Evolutionary conservation across 2,888 invertebrate species (phyloP).

Genomic region (Sussaba pulchella): DNA sequence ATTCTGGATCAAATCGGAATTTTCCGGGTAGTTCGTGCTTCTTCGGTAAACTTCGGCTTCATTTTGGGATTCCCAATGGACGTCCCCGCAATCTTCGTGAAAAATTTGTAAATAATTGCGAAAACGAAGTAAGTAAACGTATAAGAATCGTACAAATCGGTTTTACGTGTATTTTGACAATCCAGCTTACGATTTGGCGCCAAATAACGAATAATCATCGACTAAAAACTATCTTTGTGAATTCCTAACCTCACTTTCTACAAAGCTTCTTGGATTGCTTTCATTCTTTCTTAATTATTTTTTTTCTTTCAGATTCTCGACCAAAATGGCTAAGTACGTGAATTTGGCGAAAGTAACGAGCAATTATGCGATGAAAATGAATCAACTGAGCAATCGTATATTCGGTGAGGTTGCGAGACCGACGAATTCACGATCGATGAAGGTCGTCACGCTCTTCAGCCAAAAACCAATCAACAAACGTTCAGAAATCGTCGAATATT

Average conservation of each 20-base stretch:
- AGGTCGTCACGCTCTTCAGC: slow-evolving; percentile 91
- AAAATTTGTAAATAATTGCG: not conserved
- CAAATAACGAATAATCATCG: not conserved
- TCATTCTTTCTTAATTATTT: too few species aligned
- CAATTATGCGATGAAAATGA: slow-evolving; percentile 94
- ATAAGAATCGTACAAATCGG: not conserved
- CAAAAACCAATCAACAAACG: slow-evolving; percentile 91
- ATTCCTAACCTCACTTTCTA: slow-evolving; percentile 18
- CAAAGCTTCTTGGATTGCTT: too few species aligned
- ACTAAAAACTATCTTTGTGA: not conserved
- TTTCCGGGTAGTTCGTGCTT: too few species aligned
- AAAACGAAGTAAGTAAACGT: slow-evolving; percentile 22
- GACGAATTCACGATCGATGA: slow-evolving; percentile 91
- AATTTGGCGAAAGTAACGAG: slow-evolving; percentile 90
- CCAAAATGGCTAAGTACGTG: slow-evolving; percentile 88
- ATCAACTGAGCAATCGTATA: slow-evolving; percentile 93
- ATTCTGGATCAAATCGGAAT: too few species aligned
- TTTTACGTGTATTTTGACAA: not conserved
- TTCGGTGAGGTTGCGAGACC: slow-evolving; percentile 94
- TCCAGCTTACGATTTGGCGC: not conserved
- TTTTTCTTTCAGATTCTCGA: too few species aligned
- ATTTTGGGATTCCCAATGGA: slow-evolving; percentile 1
- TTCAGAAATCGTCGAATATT: slow-evolving; percentile 91
- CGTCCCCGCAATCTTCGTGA: slow-evolving; percentile 12
- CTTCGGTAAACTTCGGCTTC: not conserved